Base-by-base conservation (phyloP, 2,888 invertebrate genomes). In the Catocala nupta region DNA sequence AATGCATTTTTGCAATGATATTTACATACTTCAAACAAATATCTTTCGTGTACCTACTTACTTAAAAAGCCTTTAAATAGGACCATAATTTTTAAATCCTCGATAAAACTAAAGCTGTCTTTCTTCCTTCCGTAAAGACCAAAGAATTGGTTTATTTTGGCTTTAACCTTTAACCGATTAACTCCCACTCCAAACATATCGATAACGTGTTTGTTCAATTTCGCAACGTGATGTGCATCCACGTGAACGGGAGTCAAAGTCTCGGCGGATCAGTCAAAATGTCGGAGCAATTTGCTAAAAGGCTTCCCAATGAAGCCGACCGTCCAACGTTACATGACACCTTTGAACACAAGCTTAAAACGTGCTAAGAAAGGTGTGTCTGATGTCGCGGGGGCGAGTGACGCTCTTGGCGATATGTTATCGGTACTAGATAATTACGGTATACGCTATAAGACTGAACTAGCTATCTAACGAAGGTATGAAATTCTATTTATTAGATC, bases 201-300 rank as follows among this genome's bases (percentile, higher is more conserved):
- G 65, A 66, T 66, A 65, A 63, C 61, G 66, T 73, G 78, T 77
- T 72, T 65, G 71, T 77, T 66, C 73, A 63, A 73, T 72, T 70
- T 68, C 60, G 63, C 65, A 63, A 72, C 68, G 71, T 76, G 68
- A 71, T 75, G 68, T 70, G 68, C 68, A 71, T 63, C 72, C 71
- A 73, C 66, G 73, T 74, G 71, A 55, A 71, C 67, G 33, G 42
- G 57, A 65, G 64, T 59, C 70, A 50, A 53, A 72, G 64, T 68
- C 59, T 58, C 62, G 52, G 63, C 43, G 68, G 65, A 75, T 70
- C 73, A 71, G 78, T 77, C 81, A 81, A 84, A 84, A 81, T 74
- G 86, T 87, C 87, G 75, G 74, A 81, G 75, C 86, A 88, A 90
- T 90, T 87, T 89, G 82, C 83, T 89, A 88, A 89, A 90, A 88